Evolutionary conservation across 2,113 vertebrate genomes (phyloP).

Genomic region (Poecile atricapillus): DNA sequence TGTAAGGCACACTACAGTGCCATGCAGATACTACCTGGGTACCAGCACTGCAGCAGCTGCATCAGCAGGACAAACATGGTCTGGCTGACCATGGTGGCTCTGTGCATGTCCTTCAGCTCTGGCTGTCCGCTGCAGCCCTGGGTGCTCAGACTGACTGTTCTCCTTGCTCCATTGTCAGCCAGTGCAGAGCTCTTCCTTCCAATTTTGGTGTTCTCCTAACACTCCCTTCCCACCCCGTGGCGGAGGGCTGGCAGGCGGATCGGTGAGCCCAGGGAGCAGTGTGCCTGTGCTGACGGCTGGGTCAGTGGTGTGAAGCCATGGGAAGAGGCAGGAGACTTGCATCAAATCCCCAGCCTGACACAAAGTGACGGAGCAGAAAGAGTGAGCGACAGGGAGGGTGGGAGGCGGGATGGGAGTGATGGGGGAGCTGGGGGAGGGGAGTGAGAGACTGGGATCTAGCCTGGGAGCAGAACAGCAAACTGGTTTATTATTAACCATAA

Average conservation of each 20-base stretch:
- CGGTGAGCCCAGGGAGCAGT: background rate
- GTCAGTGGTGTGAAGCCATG: background rate
- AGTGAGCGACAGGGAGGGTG: background rate
- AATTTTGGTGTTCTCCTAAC: background rate
- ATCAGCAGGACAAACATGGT: background rate
- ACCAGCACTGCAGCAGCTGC: background rate
- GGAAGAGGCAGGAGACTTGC: background rate
- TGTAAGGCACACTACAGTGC: background rate
- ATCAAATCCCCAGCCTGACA: background rate
- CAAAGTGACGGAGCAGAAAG: background rate
- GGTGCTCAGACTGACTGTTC: background rate
- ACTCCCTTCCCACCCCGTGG: background rate
- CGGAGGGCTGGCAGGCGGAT: too few relatives aligned
- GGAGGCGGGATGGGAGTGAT: background rate
- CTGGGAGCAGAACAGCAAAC: background rate
- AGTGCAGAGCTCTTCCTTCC: background rate
- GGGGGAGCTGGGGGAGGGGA: background rate
- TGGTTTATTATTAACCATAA: slow-evolving; percentile 26
- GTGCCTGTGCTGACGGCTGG: accelerated
- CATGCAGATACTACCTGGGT: accelerated
- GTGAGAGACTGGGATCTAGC: background rate
- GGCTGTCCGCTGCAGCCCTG: background rate
- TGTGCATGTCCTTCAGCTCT: background rate
- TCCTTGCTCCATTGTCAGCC: background rate
- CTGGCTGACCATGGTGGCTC: accelerated